Evolutionary conservation across 2,888 invertebrate species (phyloP), one percentile per base, ranked within the genome.

Genomic region (Nemurella pictetii): DNA sequence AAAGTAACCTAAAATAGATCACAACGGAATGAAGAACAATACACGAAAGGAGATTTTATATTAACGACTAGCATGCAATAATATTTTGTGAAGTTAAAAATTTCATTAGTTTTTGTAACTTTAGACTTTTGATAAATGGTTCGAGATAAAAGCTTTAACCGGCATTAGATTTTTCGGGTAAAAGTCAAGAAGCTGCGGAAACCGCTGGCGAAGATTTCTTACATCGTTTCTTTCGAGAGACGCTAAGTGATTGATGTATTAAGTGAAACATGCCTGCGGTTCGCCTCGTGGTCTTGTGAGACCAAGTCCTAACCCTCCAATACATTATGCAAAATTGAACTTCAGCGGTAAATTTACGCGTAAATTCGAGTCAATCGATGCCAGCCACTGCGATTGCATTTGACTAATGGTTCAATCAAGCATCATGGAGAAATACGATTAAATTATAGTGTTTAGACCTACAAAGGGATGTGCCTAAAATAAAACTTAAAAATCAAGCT

Each of bases 321-420:
- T 78, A 78, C 78, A 78, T 78, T 78, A 78, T 78, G 78, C 29
- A 78, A 75, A 78, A 29, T 5, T n/a, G 30, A 78, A 78, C 4
- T 28, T 25, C 20, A 74, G 74, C 27, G 75, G 15, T 27, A 12
- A 27, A 75, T 75, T 25, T 75, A 20, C 75, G 20, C 28, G 26
- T 26, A 26, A n/a, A 75, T 4, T 25, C 4, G n/a, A 55, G 20
- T 7, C 55, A 55, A 55, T 55, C 55, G 55, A 55, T 55, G 20
- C 55, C 3, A 55, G n/a, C 55, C 55, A 3, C 55, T 55, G 55
- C 55, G 15, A 55, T 2, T 20, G 55, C 3, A 55, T 55, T 55
- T 55, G 55, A 12, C 55, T 55, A 12, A 55, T 55, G 55, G 55
- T 55, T 55, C 55, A 55, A 55, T 55, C 55, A 55, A 55, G 9